These are phyloP conservation scores for Neoitamus cyanurus DNA, from an alignment of 2,888 invertebrate genomes.

Conservation along the genomic window DNA sequence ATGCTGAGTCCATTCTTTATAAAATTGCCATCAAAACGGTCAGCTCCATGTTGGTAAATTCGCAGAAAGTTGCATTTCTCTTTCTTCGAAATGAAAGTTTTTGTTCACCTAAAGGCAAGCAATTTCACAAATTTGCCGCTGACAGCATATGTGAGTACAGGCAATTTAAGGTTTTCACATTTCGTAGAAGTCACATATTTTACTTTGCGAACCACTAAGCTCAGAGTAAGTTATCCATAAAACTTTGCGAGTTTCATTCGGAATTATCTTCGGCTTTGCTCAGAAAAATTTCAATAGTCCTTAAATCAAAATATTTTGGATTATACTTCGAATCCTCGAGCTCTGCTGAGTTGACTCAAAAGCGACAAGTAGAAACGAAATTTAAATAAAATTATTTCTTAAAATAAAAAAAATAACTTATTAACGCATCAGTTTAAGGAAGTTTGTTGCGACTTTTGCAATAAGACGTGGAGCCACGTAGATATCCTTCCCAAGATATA, in stretches of 20 bases:
- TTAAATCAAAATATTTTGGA: neutral
- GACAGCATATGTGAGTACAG: neutral
- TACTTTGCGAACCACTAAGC: neutral
- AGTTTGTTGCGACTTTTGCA: too few relatives aligned
- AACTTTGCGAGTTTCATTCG: neutral
- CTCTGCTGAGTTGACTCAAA: too few relatives aligned
- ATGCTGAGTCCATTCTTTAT: neutral
- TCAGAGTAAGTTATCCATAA: neutral
- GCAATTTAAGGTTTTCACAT: neutral
- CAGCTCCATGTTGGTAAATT: neutral
- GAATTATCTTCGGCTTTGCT: neutral
- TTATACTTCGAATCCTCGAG: too few relatives aligned
- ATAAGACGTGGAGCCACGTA: neutral
- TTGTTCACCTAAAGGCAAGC: neutral
- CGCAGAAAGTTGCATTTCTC: neutral
- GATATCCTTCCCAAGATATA: neutral
- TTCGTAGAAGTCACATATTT: neutral
- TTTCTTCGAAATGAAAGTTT: neutral
- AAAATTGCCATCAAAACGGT: neutral
- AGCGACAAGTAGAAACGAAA: neutral
- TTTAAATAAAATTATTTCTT: neutral
- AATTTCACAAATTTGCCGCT: neutral
- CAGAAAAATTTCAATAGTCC: neutral
- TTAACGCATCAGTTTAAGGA: too few relatives aligned
- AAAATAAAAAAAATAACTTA: neutral